Percentiles rank a stretch among this genome's conserved stretches.
These are phyloP conservation scores for Sinonovacula constricta DNA, from an alignment of 1,140 invertebrate genomes.

Conservation along the genomic window DNA sequence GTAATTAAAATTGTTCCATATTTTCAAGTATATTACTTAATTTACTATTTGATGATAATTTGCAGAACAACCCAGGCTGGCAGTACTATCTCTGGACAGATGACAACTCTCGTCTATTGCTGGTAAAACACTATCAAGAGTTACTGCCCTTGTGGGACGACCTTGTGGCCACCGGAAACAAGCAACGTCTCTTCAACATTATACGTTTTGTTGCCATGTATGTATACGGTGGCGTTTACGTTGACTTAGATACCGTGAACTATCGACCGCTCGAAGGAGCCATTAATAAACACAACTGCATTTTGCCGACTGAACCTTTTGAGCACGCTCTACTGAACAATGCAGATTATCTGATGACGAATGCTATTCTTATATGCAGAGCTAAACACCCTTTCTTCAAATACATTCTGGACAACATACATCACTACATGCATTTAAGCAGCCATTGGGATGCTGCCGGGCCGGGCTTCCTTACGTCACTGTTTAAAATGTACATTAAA, in stretches of 20 bases:
- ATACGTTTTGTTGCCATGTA: neutral
- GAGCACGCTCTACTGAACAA: neutral
- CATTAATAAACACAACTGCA: neutral
- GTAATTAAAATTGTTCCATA: too few species aligned
- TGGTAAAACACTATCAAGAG: neutral
- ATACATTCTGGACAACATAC: neutral
- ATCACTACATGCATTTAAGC: neutral
- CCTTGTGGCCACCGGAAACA: neutral
- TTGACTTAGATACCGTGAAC: neutral
- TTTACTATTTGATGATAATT: too few species aligned
- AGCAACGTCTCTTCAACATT: neutral
- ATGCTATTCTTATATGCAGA: neutral
- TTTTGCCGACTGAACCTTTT: conserved; percentile 3
- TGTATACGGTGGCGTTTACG: conserved; percentile 7
- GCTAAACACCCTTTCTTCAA: neutral
- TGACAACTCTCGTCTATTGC: neutral
- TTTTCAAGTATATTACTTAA: too few species aligned
- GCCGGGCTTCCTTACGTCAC: neutral
- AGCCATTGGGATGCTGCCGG: neutral
- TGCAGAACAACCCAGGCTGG: conserved; percentile 20
- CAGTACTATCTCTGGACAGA: conserved; percentile 28
- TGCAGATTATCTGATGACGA: neutral
- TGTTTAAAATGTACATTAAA: neutral
- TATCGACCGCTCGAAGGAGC: neutral
- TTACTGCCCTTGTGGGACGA: neutral